These are phyloP conservation scores for Silvanus unidentatus DNA, from an alignment of 2,888 invertebrate genomes.

Conservation along the genomic window DNA sequence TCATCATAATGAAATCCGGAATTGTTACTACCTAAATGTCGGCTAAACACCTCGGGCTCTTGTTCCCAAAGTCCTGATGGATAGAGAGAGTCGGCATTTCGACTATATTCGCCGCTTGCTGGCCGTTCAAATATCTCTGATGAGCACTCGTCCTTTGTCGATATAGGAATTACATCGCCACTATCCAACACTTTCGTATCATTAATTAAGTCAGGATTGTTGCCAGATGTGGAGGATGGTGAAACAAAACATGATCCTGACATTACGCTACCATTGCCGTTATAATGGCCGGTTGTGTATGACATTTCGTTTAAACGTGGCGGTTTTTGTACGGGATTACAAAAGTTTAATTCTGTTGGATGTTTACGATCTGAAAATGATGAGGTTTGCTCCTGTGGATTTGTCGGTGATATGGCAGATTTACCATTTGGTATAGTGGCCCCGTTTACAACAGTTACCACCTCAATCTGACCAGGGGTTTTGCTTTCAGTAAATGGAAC, in stretches of 20 bases:
- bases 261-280: conserved; percentile 60
- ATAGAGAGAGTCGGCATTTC: conserved; percentile 70
- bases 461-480: conserved; percentile 67
- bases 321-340: conserved; percentile 68
- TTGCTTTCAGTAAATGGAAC: conserved; percentile 70
- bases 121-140: conserved; percentile 48
- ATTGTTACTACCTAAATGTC: conserved; percentile 53
- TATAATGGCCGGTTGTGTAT: conserved; percentile 64
- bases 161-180: conserved; percentile 44
- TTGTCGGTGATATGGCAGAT: conserved; percentile 43
- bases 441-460: conserved; percentile 57
- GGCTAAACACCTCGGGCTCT: conserved; percentile 44
- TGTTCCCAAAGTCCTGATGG: conserved; percentile 77
- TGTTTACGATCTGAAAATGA: conserved; percentile 43
- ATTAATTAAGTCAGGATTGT: conserved; percentile 81
- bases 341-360: conserved; percentile 46
- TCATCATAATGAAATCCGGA: conserved; percentile 61
- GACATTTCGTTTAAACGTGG: conserved; percentile 63
- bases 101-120: conserved; percentile 72
- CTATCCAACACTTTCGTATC: conserved; percentile 67
- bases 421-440: conserved; percentile 50
- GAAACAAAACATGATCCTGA: conserved; percentile 65
- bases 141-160: conserved; percentile 30
- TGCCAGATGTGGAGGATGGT: conserved; percentile 66
- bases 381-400: conserved; percentile 45